Conservation (phyloP, 2,797 vertebrate species). For the Sciaenops ocellatus region DNA sequence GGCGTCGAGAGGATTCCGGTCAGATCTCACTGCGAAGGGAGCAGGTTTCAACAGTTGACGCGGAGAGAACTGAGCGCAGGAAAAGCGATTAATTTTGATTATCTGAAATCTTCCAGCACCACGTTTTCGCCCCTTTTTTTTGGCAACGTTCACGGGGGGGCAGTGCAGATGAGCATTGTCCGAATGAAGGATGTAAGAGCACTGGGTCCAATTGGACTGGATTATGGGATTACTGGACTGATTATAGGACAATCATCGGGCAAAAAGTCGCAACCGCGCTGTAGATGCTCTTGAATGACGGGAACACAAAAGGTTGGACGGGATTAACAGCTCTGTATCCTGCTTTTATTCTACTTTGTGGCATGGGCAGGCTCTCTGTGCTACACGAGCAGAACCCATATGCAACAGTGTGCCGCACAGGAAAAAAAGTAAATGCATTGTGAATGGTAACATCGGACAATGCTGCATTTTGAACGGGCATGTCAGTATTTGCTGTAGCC, state of each 20-base stretch:
- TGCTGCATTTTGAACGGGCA: conserved; percentile 80
- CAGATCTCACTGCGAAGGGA: conserved; percentile 74
- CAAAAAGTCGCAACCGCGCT: conserved; percentile 80
- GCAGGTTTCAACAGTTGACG: conserved; percentile 85
- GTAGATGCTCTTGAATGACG: conserved; percentile 80
- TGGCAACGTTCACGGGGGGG: conserved; percentile 39
- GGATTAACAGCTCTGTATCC: conserved; percentile 56
- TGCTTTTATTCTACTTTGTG: conserved; percentile 76
- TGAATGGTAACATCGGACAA: conserved; percentile 76
- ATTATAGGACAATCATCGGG: conserved; percentile 81
- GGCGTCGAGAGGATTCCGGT: conserved; percentile 81
- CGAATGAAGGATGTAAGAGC: conserved; percentile 78
- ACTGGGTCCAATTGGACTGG: conserved; percentile 81
- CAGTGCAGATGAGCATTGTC: conserved; percentile 71
- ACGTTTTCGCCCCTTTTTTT: conserved; percentile 1
- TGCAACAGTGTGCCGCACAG: conserved; percentile 87
- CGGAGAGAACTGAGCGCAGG: conserved; percentile 79
- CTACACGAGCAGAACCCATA: conserved; percentile 68
- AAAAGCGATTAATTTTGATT: conserved; percentile 80
- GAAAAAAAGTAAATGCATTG: conserved; percentile 79
- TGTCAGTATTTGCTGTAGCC: conserved; percentile 77
- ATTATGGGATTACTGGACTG: conserved; percentile 85
- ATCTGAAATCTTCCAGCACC: conserved; percentile 73
- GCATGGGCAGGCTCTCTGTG: conserved; percentile 55
- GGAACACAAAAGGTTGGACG: conserved; percentile 73